Conservation (phyloP, 23 tunicate genomes). For the Pegea sp. region DNA sequence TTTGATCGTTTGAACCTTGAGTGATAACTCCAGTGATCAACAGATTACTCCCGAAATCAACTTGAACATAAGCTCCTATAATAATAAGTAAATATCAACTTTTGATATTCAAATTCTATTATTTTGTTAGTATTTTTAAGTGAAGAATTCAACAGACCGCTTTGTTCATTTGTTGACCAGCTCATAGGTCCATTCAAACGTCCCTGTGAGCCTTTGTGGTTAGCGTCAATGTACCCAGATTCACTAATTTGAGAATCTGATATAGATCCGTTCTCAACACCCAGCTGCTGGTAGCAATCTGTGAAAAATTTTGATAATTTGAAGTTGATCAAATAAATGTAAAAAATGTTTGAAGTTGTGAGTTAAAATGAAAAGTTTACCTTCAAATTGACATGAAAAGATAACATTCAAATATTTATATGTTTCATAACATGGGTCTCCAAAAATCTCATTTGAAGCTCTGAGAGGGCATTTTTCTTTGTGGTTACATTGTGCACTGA, state of each 20-base stretch:
- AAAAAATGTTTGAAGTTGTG: too few species aligned
- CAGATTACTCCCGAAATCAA: slow-evolving; percentile 23
- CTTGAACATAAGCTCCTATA: slow-evolving; percentile 51
- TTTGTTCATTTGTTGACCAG: slow-evolving; percentile 53
- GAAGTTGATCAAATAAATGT: not conserved
- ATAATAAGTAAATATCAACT: too few species aligned
- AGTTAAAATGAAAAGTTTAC: slow-evolving; percentile 10
- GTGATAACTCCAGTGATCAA: slow-evolving; percentile 34
- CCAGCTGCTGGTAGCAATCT: slow-evolving; percentile 54
- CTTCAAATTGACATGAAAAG: slow-evolving; percentile 48
- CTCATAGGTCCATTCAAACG: slow-evolving; percentile 40
- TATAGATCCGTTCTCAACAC: slow-evolving; percentile 69
- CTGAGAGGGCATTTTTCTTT: slow-evolving; percentile 13
- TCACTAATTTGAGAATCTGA: slow-evolving; percentile 30
- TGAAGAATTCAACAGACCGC: slow-evolving; percentile 13
- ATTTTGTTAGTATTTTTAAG: not conserved
- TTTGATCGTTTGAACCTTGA: slow-evolving; percentile 54
- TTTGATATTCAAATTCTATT: too few species aligned
- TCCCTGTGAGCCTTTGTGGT: slow-evolving; percentile 35
- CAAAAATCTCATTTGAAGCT: slow-evolving; percentile 53
- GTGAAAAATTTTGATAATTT: slow-evolving; percentile 1
- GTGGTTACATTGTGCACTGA: slow-evolving; percentile 51
- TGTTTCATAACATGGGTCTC: slow-evolving; percentile 50
- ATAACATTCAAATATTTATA: slow-evolving; percentile 85
- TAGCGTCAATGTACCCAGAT: slow-evolving; percentile 33